Conservation (phyloP, 2,888 invertebrate species). For the Eupithecia inturbata region DNA sequence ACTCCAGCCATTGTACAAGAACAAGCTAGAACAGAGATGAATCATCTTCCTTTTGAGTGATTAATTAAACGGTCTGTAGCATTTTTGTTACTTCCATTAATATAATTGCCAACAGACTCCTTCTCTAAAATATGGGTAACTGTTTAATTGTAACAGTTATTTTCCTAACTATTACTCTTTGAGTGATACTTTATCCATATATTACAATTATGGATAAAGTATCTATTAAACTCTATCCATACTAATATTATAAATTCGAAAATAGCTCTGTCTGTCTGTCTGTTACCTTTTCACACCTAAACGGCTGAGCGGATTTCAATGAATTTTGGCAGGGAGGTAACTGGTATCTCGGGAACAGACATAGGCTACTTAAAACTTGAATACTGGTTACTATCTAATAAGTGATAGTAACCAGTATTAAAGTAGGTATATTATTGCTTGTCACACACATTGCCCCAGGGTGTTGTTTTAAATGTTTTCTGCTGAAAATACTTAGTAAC, state of each 20-base stretch:
- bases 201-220: too few relatives aligned
- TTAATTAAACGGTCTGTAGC: slow-evolving; percentile 36
- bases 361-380: too few relatives aligned
- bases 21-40: slow-evolving; percentile 25
- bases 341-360: too few relatives aligned
- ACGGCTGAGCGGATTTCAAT: too few relatives aligned
- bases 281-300: too few relatives aligned
- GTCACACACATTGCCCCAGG: too few relatives aligned
- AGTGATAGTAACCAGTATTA: too few relatives aligned
- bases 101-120: slow-evolving; percentile 28
- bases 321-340: too few relatives aligned
- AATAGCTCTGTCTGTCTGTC: too few relatives aligned
- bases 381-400: too few relatives aligned
- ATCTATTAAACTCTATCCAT: too few relatives aligned
- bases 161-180: neutral
- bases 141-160: neutral
- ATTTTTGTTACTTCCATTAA: slow-evolving; percentile 20
- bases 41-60: slow-evolving; percentile 31
- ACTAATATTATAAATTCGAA: too few relatives aligned
- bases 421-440: neutral
- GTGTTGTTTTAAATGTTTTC: neutral
- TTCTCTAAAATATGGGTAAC: neutral
- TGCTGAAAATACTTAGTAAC: neutral
- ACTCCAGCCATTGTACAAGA: slow-evolving; percentile 22
- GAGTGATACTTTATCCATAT: neutral